Evolutionary conservation across 2,797 vertebrate species (phyloP).

Genomic region (Poecilia picta): DNA sequence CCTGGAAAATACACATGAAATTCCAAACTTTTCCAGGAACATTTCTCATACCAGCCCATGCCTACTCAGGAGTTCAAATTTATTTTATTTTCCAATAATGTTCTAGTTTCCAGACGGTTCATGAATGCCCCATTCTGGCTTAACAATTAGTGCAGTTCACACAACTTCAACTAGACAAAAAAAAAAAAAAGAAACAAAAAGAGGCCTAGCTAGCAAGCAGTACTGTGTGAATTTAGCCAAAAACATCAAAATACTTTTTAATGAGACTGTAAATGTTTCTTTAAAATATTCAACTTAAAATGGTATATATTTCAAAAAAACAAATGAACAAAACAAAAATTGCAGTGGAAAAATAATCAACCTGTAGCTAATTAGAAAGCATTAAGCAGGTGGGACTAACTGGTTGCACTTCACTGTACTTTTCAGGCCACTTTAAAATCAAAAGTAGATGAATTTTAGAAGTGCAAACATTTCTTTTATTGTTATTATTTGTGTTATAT

Average conservation of each 20-base stretch:
- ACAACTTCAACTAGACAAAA: background rate
- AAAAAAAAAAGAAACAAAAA: background rate
- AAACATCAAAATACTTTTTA: background rate
- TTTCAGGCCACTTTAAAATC: conserved; percentile 38
- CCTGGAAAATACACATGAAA: background rate
- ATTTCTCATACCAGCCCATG: background rate
- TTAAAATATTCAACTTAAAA: background rate
- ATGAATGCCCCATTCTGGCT: background rate
- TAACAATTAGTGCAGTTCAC: background rate
- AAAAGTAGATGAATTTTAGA: conserved; percentile 30
- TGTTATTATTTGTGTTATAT: conserved; percentile 30
- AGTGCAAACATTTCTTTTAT: conserved; percentile 14
- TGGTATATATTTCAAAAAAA: background rate
- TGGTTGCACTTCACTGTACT: conserved; percentile 32
- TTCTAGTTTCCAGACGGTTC: background rate
- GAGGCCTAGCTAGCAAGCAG: background rate
- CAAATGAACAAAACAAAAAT: background rate
- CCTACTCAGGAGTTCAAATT: background rate
- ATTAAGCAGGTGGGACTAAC: conserved; percentile 17
- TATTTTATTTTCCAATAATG: background rate
- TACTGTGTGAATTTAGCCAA: background rate
- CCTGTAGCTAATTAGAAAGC: conserved; percentile 34
- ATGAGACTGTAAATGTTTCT: background rate
- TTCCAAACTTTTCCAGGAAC: background rate
- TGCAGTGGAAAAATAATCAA: conserved; percentile 4